Base-by-base conservation (phyloP, 2,113 vertebrate species). In the Trogon melanurus region DNA sequence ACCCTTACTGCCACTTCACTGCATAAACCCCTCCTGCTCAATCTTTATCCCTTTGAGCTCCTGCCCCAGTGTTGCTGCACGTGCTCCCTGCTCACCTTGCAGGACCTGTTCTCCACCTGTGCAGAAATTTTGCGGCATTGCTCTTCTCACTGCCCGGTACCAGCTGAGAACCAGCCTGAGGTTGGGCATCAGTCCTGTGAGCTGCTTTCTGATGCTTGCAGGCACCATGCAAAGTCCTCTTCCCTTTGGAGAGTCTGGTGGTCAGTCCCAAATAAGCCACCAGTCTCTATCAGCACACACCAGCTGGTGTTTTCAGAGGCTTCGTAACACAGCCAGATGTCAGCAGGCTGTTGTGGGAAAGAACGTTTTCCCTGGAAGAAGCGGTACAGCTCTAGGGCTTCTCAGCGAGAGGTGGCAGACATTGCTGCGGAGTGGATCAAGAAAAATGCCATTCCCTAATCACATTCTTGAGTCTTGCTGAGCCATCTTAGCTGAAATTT, bases 401-500 rank as follows among this genome's bases (percentile, higher is more conserved):
- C 83, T 81, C 61, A 84, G 41, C 32, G 73, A 91, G 73, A 84
- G 38, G 45, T 72, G 61, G 72, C 57, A 86, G 23, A 78, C 20
- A 10, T 51, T 89, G 81, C 60, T 60, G 26, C 73, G 27, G 71
- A 82, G 50, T 22, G 45, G 36, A 44, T 79, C 50, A 79, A 94
- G 62, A 29, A 82, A 81, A 90, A 70, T 90, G 58, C 67, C 56
- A 32, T 90, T 93, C 56, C 64, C 38, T 71, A 70, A 62, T 54
- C 69, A 48, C 38, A 38, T 70, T 84, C 60, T 74, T 66, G 67
- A 54, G 29, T 78, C 60, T 66, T 56, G 64, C 60, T 93, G 86
- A 81, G 76, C 64, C 50, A 13, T 92, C 62, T 85, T 65, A 75
- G 72, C 64, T 90, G 79, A 74, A 86, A 86, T 88, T 91, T 85